These are phyloP conservation scores for Phymastichus coffea DNA, from an alignment of 1,140 invertebrate genomes.

Conservation along the genomic window DNA sequence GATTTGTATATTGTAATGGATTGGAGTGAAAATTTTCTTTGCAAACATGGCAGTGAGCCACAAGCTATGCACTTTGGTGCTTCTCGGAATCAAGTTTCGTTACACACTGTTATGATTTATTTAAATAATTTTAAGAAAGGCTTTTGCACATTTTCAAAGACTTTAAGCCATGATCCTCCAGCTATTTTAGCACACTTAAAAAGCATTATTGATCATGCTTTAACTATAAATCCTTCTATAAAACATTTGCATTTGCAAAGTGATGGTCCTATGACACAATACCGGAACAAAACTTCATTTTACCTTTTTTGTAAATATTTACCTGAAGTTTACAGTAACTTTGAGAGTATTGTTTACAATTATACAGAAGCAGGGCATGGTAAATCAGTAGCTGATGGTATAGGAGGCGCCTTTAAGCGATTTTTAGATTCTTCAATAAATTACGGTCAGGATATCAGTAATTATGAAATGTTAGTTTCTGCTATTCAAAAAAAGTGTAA, in stretches of 20 bases:
- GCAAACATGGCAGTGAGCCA: conserved; percentile 38
- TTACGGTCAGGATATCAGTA: conserved; percentile 27
- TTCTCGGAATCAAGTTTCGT: conserved; percentile 30
- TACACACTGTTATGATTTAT: conserved; percentile 37
- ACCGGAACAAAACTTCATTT: conserved; percentile 29
- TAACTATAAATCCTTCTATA: conserved; percentile 1
- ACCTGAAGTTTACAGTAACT: conserved; percentile 4
- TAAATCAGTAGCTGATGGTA: conserved; percentile 34
- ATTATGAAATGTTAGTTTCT: conserved; percentile 13
- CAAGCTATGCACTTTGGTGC: conserved; percentile 39
- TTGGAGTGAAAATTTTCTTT: conserved; percentile 38
- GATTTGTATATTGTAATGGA: conserved; percentile 35
- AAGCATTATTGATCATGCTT: background rate
- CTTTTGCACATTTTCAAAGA: conserved; percentile 28
- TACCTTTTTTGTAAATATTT: conserved; percentile 25
- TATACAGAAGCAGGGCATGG: conserved; percentile 34
- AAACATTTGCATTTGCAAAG: conserved; percentile 11
- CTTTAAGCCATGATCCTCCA: conserved; percentile 21
- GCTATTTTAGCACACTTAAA: background rate
- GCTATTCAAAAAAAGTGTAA: conserved; percentile 7
- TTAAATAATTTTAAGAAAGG: conserved; percentile 5
- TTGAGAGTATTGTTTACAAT: conserved; percentile 22
- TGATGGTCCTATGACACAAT: conserved; percentile 31
- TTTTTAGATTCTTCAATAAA: conserved; percentile 27
- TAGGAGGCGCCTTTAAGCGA: conserved; percentile 33